phyloP scores from a whole-genome alignment of 2,797 vertebrate genomes.

The Sebastes hubbsi region DNA sequence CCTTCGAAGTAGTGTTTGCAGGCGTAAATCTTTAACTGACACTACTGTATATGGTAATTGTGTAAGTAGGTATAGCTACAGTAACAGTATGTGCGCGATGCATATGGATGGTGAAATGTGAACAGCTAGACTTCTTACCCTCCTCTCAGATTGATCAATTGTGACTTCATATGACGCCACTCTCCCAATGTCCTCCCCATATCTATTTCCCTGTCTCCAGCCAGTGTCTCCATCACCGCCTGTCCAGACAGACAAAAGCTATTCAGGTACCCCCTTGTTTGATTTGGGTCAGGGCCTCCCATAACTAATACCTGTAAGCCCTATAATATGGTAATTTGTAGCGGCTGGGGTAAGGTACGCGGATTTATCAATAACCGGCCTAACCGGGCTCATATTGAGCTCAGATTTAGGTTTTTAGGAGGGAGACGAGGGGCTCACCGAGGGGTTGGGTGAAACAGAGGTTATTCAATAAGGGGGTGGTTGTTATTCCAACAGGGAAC shows the following conservation, averaged over 20 bases:
- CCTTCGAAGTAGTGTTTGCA: not conserved
- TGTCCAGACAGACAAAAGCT: slow-evolving; percentile 62
- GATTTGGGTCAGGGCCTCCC: slow-evolving; percentile 73
- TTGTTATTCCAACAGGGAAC: slow-evolving; percentile 81
- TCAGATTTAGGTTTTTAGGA: slow-evolving; percentile 66
- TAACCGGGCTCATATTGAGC: slow-evolving; percentile 62
- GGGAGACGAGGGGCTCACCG: slow-evolving; percentile 60
- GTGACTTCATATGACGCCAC: slow-evolving; percentile 67
- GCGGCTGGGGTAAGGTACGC: slow-evolving; percentile 73
- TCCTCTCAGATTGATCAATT: slow-evolving; percentile 67
- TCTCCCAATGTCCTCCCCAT: slow-evolving; percentile 33
- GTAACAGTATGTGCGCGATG: not conserved
- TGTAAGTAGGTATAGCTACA: not conserved
- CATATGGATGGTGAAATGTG: not conserved
- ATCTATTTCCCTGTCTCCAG: slow-evolving; percentile 54
- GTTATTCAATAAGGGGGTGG: slow-evolving; percentile 76
- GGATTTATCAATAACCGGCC: slow-evolving; percentile 78
- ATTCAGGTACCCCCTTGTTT: slow-evolving; percentile 58
- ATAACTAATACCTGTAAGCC: slow-evolving; percentile 81
- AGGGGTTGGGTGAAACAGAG: slow-evolving; percentile 73
- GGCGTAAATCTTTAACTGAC: not conserved
- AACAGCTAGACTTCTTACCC: not conserved
- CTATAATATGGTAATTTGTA: slow-evolving; percentile 83
- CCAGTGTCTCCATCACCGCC: slow-evolving; percentile 62
- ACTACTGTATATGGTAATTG: not conserved